Percentiles rank a stretch among this genome's conserved stretches.
phyloP scores from a whole-genome alignment of 2,113 vertebrate genomes.

The Canis aureus region DNA sequence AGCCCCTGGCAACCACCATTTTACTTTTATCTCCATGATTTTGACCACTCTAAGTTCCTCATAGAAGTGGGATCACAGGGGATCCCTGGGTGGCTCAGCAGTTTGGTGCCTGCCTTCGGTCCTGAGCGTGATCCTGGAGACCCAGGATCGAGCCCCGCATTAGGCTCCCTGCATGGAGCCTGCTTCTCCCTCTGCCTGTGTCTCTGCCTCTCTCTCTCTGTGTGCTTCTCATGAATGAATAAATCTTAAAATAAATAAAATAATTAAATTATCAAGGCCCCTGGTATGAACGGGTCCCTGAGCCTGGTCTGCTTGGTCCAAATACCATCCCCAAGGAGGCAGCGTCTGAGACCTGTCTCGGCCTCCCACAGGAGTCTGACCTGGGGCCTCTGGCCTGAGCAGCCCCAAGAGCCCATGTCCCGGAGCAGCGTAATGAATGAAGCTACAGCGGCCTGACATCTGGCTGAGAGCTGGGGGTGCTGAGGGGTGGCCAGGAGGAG shows the following conservation, averaged over 20 bases:
- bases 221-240: too few species aligned
- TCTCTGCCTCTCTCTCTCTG: too few species aligned
- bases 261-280: too few species aligned
- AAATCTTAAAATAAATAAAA: too few species aligned
- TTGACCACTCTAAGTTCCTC: background rate
- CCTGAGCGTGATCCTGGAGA: too few species aligned
- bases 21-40: background rate
- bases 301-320: background rate
- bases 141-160: too few species aligned
- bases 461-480: constrained; percentile 53
- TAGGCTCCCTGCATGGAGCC: too few species aligned
- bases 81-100: too few species aligned
- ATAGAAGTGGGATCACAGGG: too few species aligned
- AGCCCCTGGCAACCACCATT: background rate
- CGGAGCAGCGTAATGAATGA: constrained; percentile 76
- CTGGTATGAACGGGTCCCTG: background rate
- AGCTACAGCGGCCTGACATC: constrained; percentile 68
- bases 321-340: background rate
- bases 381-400: accelerated
- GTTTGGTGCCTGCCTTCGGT: too few species aligned
- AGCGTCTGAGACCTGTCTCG: background rate
- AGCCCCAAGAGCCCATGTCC: constrained; percentile 4
- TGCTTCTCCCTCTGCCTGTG: too few species aligned
- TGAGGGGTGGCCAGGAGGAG: background rate
- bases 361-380: accelerated